These are phyloP conservation scores for Sebastiscus tertius DNA, from an alignment of 2,797 vertebrate genomes.

Conservation along the genomic window DNA sequence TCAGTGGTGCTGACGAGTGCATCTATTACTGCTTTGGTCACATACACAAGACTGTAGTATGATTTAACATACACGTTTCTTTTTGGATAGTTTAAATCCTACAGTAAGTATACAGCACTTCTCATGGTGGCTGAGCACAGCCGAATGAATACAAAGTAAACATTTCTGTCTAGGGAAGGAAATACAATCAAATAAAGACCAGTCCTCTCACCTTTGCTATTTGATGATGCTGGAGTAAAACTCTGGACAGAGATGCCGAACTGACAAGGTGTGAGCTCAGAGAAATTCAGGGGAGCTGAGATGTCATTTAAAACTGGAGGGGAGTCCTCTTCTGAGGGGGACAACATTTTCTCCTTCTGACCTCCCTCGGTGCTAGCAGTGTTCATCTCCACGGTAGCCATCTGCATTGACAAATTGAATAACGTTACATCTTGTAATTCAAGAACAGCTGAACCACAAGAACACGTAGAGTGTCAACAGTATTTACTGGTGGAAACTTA, in stretches of 20 bases:
- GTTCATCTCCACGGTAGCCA: constrained; percentile 40
- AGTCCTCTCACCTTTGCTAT: constrained; percentile 71
- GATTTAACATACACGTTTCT: neutral
- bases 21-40: neutral
- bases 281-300: constrained; percentile 63
- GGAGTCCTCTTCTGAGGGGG: constrained; percentile 18
- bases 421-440: neutral
- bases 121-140: neutral
- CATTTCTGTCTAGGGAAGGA: neutral
- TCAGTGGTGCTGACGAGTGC: neutral
- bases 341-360: constrained; percentile 4
- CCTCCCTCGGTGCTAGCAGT: neutral
- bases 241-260: constrained; percentile 82
- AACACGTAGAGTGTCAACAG: neutral
- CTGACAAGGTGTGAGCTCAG: constrained; percentile 64
- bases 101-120: neutral
- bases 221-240: constrained; percentile 63
- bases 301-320: constrained; percentile 3
- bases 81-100: neutral
- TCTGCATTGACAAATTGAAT: constrained; percentile 46
- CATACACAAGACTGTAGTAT: neutral
- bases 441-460: neutral
- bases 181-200: neutral
- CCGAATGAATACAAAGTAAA: neutral
- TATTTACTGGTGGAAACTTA: neutral